Conservation (phyloP, 2,797 vertebrate genomes). For the Pitangus sulphuratus region DNA sequence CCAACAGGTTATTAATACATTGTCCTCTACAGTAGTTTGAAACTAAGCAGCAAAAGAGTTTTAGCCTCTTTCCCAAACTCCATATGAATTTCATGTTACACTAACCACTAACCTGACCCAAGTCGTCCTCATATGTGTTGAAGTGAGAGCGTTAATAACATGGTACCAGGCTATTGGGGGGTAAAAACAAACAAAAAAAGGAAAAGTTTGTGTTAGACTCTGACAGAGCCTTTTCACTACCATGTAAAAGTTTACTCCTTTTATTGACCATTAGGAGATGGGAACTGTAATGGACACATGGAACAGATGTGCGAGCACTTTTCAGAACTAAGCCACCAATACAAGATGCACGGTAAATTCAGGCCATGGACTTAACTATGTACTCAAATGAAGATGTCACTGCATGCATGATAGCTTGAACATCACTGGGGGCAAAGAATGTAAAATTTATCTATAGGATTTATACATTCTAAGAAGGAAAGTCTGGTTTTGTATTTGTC, state of each 20-base stretch:
- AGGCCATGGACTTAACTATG: neutral
- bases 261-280: neutral
- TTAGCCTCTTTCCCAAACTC: neutral
- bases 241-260: neutral
- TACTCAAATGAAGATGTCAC: constrained; percentile 14
- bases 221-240: neutral
- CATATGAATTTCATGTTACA: accelerated
- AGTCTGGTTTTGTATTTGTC: neutral
- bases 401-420: neutral
- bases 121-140: neutral
- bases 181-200: neutral
- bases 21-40: neutral
- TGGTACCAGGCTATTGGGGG: accelerated
- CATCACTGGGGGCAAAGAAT: neutral
- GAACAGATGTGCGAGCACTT: neutral
- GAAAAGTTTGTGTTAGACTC: neutral
- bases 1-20: neutral
- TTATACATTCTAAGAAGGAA: constrained; percentile 15
- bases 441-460: neutral
- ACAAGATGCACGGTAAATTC: neutral
- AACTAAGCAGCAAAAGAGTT: neutral
- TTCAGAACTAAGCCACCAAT: neutral
- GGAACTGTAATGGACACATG: neutral
- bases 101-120: neutral
- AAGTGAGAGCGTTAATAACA: neutral